Conservation (phyloP, 1,140 invertebrate genomes). For the Magallana angulata region DNA sequence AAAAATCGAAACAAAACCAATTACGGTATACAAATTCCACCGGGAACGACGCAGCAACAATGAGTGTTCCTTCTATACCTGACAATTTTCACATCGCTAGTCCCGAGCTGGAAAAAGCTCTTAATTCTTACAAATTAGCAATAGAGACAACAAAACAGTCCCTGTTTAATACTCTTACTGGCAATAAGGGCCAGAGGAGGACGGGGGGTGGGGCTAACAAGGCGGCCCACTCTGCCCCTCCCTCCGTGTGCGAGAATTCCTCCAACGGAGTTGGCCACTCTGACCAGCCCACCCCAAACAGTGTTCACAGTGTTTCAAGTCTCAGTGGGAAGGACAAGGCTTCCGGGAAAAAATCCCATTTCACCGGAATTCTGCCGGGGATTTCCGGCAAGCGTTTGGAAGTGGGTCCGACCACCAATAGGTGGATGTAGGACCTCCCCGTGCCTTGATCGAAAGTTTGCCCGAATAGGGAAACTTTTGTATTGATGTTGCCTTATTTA, state of each 20-base stretch:
- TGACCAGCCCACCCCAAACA: constrained; percentile 12
- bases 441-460: too few species aligned
- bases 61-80: constrained; percentile 40
- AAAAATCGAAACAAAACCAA: constrained; percentile 20
- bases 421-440: constrained; percentile 50
- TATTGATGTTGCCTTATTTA: too few species aligned
- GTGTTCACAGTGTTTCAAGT: constrained; percentile 10
- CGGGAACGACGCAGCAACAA: constrained; percentile 39
- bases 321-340: constrained; percentile 42
- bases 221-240: constrained; percentile 52
- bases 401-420: constrained; percentile 58
- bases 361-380: constrained; percentile 61
- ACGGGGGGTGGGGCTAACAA: constrained; percentile 47
- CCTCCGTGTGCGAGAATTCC: constrained; percentile 56
- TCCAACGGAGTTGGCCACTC: background rate
- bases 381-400: constrained; percentile 66
- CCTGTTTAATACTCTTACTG: constrained; percentile 60
- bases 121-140: constrained; percentile 58
- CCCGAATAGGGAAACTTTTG: too few species aligned
- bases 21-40: constrained; percentile 34
- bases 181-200: constrained; percentile 60
- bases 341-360: constrained; percentile 39
- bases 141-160: constrained; percentile 61
- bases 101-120: constrained; percentile 57
- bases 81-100: constrained; percentile 37